A percentile compares a stretch with the other conserved stretches of the same genome.
phyloP scores from a whole-genome alignment of 2,113 vertebrate species.

The Hippocampus zosterae region DNA sequence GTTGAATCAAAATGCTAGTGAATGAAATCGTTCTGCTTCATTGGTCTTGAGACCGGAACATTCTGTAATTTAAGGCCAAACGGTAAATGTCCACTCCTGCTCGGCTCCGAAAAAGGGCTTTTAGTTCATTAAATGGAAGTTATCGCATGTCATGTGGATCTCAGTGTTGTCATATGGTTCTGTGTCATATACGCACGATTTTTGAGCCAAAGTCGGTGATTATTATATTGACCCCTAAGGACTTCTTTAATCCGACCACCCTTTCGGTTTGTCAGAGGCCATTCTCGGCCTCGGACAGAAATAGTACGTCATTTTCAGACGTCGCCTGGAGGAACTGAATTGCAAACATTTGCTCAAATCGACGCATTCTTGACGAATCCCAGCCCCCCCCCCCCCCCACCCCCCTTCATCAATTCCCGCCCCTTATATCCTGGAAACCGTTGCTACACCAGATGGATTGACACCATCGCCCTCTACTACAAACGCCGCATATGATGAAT shows the following conservation, averaged over 20 bases:
- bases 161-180: neutral
- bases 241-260: neutral
- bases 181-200: neutral
- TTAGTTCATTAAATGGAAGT: neutral
- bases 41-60: neutral
- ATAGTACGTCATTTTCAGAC: neutral
- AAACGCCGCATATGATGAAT: conserved; percentile 7
- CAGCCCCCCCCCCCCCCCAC: too few species aligned
- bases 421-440: neutral
- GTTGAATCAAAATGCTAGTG: neutral
- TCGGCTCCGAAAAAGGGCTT: neutral
- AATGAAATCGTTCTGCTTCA: neutral
- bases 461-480: neutral
- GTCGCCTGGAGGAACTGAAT: neutral
- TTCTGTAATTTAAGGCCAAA: neutral
- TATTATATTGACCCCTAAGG: neutral
- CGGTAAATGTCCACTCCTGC: neutral
- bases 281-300: neutral
- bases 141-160: neutral
- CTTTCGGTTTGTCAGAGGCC: neutral
- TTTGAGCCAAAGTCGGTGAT: neutral
- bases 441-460: neutral
- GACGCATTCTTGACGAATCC: neutral
- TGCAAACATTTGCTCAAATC: neutral
- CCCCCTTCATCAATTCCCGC: neutral